Evolutionary conservation across 2,797 vertebrate genomes (phyloP).

Genomic region (Anabacerthia variegaticeps): DNA sequence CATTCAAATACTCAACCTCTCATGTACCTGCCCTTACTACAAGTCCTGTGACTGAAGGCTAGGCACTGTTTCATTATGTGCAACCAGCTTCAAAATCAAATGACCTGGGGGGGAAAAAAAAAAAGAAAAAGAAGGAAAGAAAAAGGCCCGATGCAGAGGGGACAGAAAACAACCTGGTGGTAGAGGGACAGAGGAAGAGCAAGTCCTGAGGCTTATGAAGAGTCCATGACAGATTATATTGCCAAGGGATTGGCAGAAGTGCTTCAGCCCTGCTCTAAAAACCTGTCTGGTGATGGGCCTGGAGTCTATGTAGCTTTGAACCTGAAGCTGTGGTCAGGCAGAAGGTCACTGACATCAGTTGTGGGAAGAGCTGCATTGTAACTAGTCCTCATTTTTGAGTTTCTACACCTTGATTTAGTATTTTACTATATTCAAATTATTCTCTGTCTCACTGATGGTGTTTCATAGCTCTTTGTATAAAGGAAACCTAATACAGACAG

Average conservation of each 20-base stretch:
- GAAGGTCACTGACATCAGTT: background rate
- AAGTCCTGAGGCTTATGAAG: background rate
- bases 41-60: background rate
- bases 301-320: background rate
- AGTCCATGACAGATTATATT: background rate
- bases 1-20: background rate
- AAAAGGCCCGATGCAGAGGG: background rate
- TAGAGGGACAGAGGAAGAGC: background rate
- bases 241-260: background rate
- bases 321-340: background rate
- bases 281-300: background rate
- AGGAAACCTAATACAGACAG: background rate
- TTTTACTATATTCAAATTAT: background rate
- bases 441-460: background rate
- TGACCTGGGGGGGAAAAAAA: background rate
- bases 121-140: background rate
- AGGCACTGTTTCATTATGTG: accelerated
- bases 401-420: background rate
- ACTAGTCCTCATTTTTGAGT: background rate
- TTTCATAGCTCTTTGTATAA: background rate
- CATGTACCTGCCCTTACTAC: background rate
- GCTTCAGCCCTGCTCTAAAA: background rate
- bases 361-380: background rate
- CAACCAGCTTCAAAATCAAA: background rate
- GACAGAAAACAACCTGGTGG: background rate